Percentiles rank a stretch among this genome's conserved stretches.
Evolutionary conservation across 1,140 invertebrate genomes (phyloP).

Genomic region (Sipha flava): DNA sequence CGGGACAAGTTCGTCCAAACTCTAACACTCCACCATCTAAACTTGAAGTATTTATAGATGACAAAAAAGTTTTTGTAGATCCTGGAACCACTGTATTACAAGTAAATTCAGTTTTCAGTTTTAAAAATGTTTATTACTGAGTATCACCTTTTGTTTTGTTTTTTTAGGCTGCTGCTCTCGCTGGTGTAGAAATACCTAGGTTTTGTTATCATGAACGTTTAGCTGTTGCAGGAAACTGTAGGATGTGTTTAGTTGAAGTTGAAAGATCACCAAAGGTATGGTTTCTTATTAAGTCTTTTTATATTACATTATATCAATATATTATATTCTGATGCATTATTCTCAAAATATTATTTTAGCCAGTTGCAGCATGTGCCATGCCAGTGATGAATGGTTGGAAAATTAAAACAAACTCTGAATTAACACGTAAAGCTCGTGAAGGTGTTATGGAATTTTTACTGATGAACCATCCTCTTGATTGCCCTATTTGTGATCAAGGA

Average conservation of each 20-base stretch:
- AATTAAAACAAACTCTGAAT: conserved; percentile 94
- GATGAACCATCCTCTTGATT: conserved; percentile 97
- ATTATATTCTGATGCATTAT: too few relatives aligned
- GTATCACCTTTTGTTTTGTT: not conserved
- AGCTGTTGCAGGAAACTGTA: conserved; percentile 94
- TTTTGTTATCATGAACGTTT: conserved; percentile 99
- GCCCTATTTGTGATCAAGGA: conserved; percentile 99
- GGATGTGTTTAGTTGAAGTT: conserved; percentile 99
- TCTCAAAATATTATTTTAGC: conserved; percentile 63
- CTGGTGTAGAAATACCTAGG: conserved; percentile 94
- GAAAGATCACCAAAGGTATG: conserved; percentile 81
- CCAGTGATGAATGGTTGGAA: conserved; percentile 98
- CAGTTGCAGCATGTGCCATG: conserved; percentile 99
- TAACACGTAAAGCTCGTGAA: conserved; percentile 88
- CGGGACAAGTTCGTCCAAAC: not conserved
- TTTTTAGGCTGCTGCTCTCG: conserved; percentile 80
- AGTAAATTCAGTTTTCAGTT: conserved; percentile 47
- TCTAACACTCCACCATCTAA: conserved; percentile 18
- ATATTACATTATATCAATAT: too few relatives aligned
- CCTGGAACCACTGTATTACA: conserved; percentile 96
- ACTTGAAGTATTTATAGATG: conserved; percentile 96
- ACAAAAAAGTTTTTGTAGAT: conserved; percentile 84
- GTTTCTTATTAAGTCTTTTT: not conserved
- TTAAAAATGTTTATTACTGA: not conserved
- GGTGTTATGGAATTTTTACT: conserved; percentile 99